Percentiles rank a stretch among this genome's conserved stretches.
Conservation (phyloP, 1,140 invertebrate genomes). For the Drosophila fuyamai region DNA sequence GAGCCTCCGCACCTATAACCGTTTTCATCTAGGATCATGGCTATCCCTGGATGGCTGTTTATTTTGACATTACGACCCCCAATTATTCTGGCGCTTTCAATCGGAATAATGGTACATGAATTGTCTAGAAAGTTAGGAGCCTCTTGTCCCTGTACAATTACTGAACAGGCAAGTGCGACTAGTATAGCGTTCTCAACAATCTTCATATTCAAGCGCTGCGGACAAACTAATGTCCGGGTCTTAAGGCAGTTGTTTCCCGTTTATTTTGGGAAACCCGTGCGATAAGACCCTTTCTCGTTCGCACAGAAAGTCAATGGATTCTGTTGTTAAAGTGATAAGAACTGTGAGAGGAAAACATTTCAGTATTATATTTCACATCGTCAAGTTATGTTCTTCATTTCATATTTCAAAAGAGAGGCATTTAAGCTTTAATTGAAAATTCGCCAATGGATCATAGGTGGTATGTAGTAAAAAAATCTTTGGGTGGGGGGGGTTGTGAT, state of each 20-base stretch:
- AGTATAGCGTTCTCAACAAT: neutral
- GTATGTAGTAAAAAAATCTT: neutral
- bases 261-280: neutral
- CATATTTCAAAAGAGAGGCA: no score
- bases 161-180: neutral
- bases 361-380: no score
- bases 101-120: neutral
- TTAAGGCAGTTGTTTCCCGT: no score
- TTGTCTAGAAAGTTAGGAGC: conserved; percentile 1
- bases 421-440: no score
- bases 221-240: neutral
- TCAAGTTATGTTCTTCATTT: no score
- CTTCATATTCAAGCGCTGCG: neutral
- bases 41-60: conserved; percentile 9
- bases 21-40: neutral
- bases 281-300: neutral
- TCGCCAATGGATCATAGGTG: neutral
- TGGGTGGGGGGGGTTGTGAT: neutral
- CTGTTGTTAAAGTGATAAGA: no score
- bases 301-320: no score
- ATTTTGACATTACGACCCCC: neutral
- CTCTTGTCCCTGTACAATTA: neutral
- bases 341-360: no score
- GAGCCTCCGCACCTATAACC: conserved; percentile 9
- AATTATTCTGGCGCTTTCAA: neutral